Conservation (phyloP, 2,888 invertebrate species). For the Lycia hirtaria region DNA sequence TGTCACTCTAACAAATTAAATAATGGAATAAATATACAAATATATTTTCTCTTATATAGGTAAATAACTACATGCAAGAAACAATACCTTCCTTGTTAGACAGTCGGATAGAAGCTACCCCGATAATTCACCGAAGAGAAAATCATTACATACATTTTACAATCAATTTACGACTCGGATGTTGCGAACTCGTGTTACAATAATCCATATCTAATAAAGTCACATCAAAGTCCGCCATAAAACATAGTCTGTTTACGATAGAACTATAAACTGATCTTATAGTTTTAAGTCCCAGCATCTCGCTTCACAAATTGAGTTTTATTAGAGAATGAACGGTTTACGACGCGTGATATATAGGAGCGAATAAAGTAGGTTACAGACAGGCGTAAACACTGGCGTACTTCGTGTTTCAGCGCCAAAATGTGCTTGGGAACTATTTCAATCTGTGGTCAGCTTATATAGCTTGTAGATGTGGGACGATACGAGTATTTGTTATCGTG, state of each 20-base stretch:
- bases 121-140: background rate
- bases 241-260: constrained; percentile 66
- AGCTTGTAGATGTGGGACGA: background rate
- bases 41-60: too few relatives aligned
- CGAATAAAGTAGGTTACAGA: constrained; percentile 50
- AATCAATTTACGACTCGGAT: constrained; percentile 54
- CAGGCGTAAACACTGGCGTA: constrained; percentile 17
- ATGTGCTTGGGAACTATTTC: constrained; percentile 2
- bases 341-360: constrained; percentile 58
- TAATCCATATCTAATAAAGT: constrained; percentile 63
- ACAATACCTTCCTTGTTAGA: too few relatives aligned
- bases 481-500: background rate
- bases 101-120: too few relatives aligned
- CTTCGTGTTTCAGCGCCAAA: constrained; percentile 3
- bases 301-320: constrained; percentile 76
- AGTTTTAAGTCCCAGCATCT: constrained; percentile 72
- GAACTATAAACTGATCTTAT: constrained; percentile 66
- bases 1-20: too few relatives aligned
- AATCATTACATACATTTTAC: constrained; percentile 40
- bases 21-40: too few relatives aligned
- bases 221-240: constrained; percentile 67
- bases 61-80: too few relatives aligned
- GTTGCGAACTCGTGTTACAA: constrained; percentile 48
- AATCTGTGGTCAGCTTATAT: constrained; percentile 11
- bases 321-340: constrained; percentile 72